Conservation (phyloP, 2,113 vertebrate species). For the Chascanopsetta lugubris region DNA sequence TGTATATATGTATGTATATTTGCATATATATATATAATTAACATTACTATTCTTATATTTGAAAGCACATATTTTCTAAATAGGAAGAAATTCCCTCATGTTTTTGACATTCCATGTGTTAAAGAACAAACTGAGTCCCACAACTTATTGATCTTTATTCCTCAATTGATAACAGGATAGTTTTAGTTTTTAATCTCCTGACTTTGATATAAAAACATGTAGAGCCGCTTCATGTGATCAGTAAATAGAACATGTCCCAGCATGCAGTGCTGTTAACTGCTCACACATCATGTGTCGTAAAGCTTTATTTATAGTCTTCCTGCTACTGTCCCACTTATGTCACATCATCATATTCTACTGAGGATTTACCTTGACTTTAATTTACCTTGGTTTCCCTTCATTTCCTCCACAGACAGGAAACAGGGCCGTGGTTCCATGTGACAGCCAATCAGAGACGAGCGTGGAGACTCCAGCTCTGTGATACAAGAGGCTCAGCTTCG, state of each 20-base stretch:
- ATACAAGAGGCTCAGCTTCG: conserved; percentile 43
- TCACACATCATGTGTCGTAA: not conserved
- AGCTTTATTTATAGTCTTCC: conserved; percentile 3
- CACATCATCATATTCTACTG: conserved; percentile 46
- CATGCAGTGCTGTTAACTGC: not conserved
- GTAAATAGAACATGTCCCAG: not conserved
- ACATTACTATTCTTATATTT: too few species aligned
- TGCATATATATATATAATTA: too few species aligned
- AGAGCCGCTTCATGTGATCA: not conserved
- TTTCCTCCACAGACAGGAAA: conserved; percentile 17
- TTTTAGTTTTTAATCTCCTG: not conserved
- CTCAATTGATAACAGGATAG: not conserved
- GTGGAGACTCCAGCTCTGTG: conserved; percentile 14
- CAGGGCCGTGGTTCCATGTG: conserved; percentile 34
- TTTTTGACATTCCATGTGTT: too few species aligned
- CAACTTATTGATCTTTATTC: too few species aligned
- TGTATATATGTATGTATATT: too few species aligned
- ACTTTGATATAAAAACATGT: not conserved
- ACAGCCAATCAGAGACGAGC: conserved; percentile 56
- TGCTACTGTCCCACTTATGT: conserved; percentile 64
- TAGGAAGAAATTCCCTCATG: too few species aligned
- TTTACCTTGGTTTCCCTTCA: too few species aligned
- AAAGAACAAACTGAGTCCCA: too few species aligned
- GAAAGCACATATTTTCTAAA: too few species aligned
- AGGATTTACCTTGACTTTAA: conserved; percentile 41